phyloP scores from a whole-genome alignment of 2,888 invertebrate species.

The Pollenia griseotomentosa region DNA sequence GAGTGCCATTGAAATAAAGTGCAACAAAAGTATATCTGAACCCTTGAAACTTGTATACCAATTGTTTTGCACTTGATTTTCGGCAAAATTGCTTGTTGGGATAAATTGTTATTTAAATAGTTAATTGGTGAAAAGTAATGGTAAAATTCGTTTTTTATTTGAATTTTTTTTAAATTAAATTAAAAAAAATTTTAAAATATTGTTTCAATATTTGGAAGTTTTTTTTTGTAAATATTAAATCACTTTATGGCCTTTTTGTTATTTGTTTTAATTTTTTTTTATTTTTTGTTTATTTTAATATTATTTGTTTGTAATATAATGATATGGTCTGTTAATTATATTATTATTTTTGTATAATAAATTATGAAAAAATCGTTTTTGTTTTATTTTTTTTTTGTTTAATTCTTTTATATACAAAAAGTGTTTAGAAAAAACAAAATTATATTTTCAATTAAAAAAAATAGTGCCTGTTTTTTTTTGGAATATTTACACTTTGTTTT shows the following conservation, averaged over 20 bases:
- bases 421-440: slow-evolving; percentile 41
- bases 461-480: slow-evolving; percentile 43
- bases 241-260: slow-evolving; percentile 39
- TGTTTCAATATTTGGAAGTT: too few species aligned
- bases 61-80: too few species aligned
- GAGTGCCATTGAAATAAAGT: too few species aligned
- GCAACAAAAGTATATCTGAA: too few species aligned
- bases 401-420: slow-evolving; percentile 62
- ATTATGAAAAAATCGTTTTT: slow-evolving; percentile 63
- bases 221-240: too few species aligned
- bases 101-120: too few species aligned
- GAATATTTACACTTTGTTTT: slow-evolving; percentile 50
- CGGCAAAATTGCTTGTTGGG: too few species aligned
- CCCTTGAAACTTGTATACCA: too few species aligned
- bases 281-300: slow-evolving; percentile 49
- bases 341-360: slow-evolving; percentile 52
- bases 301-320: slow-evolving; percentile 67
- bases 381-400: slow-evolving; percentile 32
- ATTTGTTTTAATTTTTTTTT: slow-evolving; percentile 13
- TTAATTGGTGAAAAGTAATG: too few species aligned
- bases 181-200: not conserved
- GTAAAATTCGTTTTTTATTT: too few species aligned
- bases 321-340: slow-evolving; percentile 73
- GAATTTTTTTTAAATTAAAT: too few species aligned
- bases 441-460: slow-evolving; percentile 8